Conservation (phyloP, 2,888 invertebrate genomes). For the Sinhomidia bicolor region DNA sequence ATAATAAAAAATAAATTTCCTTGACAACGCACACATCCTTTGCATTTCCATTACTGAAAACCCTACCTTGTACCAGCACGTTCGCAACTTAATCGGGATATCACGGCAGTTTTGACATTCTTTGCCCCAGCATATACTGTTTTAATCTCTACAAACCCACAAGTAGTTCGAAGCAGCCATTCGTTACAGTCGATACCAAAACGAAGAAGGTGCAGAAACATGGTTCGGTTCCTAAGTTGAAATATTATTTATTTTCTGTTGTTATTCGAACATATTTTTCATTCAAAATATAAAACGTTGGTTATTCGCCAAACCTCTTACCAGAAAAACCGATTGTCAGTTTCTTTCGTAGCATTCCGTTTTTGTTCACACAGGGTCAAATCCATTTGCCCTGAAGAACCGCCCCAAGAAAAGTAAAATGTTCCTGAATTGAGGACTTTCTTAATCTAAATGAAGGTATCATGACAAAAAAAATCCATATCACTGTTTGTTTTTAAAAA, state of each 20-base stretch:
- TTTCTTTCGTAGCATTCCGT: constrained; percentile 88
- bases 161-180: constrained; percentile 98
- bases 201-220: constrained; percentile 95
- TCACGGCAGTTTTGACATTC: constrained; percentile 96
- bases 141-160: constrained; percentile 98
- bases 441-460: constrained; percentile 82
- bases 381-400: constrained; percentile 87
- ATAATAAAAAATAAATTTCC: no score
- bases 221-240: constrained; percentile 92
- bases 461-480: not conserved
- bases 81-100: constrained; percentile 98
- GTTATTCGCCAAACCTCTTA: constrained; percentile 81
- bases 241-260: not conserved
- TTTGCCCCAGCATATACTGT: constrained; percentile 99
- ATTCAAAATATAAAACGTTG: not conserved
- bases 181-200: constrained; percentile 94
- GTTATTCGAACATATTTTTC: not conserved
- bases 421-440: constrained; percentile 98
- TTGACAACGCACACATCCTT: no score
- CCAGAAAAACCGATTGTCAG: constrained; percentile 99
- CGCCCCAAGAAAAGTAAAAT: constrained; percentile 96
- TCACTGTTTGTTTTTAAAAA: no score
- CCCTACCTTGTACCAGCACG: constrained; percentile 94
- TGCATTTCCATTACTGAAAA: not conserved
- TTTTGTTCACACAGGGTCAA: constrained; percentile 97